phyloP scores from a whole-genome alignment of 2,888 invertebrate genomes.

The Xestobium rufovillosum region DNA sequence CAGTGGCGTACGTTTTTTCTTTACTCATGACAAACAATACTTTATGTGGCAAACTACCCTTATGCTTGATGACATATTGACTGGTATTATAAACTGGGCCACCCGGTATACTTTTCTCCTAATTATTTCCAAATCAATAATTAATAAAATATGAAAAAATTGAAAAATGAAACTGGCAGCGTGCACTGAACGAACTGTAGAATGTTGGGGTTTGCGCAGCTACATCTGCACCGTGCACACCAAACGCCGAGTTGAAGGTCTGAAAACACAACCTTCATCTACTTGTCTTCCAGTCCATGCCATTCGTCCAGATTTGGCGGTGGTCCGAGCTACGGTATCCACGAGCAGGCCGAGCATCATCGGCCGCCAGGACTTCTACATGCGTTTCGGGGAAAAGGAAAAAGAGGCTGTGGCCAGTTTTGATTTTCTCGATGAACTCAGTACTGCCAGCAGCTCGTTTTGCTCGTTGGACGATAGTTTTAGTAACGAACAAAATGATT shows the following conservation, averaged over 20 bases:
- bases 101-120: no score
- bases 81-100: no score
- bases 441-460: slow-evolving; percentile 30
- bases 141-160: no score
- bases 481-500: no score
- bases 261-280: slow-evolving; percentile 34
- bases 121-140: no score
- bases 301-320: slow-evolving; percentile 50
- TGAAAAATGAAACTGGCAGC: no score
- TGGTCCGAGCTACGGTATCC: slow-evolving; percentile 48
- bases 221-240: slow-evolving; percentile 43
- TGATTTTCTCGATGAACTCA: slow-evolving; percentile 68
- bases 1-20: no score
- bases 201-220: slow-evolving; percentile 42
- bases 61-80: no score
- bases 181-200: slow-evolving; percentile 33
- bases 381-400: slow-evolving; percentile 69
- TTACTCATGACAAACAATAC: no score
- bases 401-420: slow-evolving; percentile 70
- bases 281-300: slow-evolving; percentile 53
- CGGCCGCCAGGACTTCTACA: slow-evolving; percentile 69
- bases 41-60: no score
- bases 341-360: slow-evolving; percentile 62
- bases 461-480: slow-evolving; percentile 34
- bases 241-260: slow-evolving; percentile 43